Conservation (phyloP, 1,140 invertebrate genomes). For the Akabosia matsudoensis region DNA sequence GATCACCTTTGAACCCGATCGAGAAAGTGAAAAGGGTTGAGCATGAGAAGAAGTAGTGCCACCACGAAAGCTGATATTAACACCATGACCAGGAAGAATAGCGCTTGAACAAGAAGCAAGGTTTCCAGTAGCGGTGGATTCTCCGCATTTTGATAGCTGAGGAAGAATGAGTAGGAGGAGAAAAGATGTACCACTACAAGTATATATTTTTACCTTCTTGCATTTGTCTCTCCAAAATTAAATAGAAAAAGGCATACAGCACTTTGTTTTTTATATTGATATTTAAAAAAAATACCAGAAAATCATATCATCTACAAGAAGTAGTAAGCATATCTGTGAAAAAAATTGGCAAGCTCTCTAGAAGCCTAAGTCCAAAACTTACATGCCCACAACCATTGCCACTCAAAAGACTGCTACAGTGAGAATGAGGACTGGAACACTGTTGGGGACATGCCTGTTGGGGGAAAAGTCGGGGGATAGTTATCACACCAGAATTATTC, state of each 20-base stretch:
- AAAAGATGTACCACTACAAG: conserved; percentile 1
- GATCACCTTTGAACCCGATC: conserved; percentile 11
- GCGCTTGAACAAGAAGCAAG: conserved; percentile 14
- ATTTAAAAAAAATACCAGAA: too few species aligned
- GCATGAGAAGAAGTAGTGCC: not conserved
- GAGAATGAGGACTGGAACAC: not conserved
- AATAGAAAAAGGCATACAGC: not conserved
- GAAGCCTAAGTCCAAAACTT: not conserved
- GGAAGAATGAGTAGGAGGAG: not conserved
- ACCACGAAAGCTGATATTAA: conserved; percentile 8
- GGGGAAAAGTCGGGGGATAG: not conserved
- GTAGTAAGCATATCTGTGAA: too few species aligned
- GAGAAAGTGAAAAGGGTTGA: conserved; percentile 13
- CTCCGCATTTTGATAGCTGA: conserved; percentile 7
- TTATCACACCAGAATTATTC: not conserved
- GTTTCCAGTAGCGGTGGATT: conserved; percentile 1
- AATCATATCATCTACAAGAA: too few species aligned
- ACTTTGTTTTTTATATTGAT: too few species aligned
- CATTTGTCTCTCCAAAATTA: too few species aligned
- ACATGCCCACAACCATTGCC: not conserved
- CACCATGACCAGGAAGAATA: conserved; percentile 6
- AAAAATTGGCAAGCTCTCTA: not conserved
- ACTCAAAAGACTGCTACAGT: not conserved
- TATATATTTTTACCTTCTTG: conserved; percentile 12
- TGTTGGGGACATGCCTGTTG: not conserved